Base-by-base conservation (phyloP, 2,888 invertebrate genomes). In the Tanypteryx hageni region DNA sequence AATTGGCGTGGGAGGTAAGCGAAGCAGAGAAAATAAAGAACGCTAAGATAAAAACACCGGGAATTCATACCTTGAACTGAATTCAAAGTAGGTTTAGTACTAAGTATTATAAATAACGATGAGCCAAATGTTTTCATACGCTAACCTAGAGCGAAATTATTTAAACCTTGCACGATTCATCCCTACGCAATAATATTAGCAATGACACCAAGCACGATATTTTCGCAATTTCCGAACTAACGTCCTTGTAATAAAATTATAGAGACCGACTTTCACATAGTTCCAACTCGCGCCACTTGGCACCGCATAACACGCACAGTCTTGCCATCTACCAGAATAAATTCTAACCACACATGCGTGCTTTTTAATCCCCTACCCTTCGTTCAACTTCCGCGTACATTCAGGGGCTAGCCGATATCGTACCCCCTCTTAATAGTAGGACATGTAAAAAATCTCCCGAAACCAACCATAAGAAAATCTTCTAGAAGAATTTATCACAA, bases 281-380 rank as follows among this genome's bases (percentile, higher is more conserved):
- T 89, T 89, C 68, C 89, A 10, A 16, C 31, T 64, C 56, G 27
- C 44, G 61, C 89, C 64, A 89, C 89, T 7, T 13, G 89, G 89
- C 89, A 64, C 64, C 89, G 44, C 89, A 31, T 44, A 31, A 64
- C 64, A 89, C 44, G 44, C 89, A 68, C 89, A 61, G 56, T 44
- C 64, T 16, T 89, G 89, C 89, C 89, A 89, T 89, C 89, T 89
- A 16, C n/a, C 89, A 89, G 89, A 64, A 68, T 61, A 44, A n/a
- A 89, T 89, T 44, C 68, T 16, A 89, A 64, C 64, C 64, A 89
- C 89, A n/a, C n/a, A 61, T 44, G 11, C 13, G 18, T n/a, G 9
- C n/a, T 18, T 18, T n/a, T 2, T 27, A 16, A n/a, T 31, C 31
- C n/a, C 44, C 68, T 9, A 86, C 85, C 59, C 18, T 61, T 1